These are phyloP conservation scores for Tillus elongatus DNA, from an alignment of 2,888 invertebrate genomes.

Conservation along the genomic window DNA sequence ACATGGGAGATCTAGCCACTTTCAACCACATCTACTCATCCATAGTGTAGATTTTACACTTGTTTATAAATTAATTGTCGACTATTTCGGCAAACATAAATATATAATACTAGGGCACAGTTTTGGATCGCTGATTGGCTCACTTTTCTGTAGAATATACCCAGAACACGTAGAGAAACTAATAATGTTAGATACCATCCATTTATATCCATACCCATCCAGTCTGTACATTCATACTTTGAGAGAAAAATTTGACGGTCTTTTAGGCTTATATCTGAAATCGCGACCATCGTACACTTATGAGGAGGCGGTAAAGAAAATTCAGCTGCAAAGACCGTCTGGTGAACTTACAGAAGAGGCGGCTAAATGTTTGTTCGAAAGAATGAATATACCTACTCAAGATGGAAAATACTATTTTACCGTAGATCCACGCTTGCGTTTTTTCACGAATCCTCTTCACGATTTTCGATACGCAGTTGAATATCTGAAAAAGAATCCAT, in stretches of 20 bases:
- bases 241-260: constrained; percentile 34
- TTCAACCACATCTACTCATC: constrained; percentile 38
- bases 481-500: constrained; percentile 31
- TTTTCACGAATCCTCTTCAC: constrained; percentile 34
- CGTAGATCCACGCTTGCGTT: constrained; percentile 47
- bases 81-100: constrained; percentile 31
- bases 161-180: constrained; percentile 41
- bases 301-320: constrained; percentile 43
- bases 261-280: constrained; percentile 32
- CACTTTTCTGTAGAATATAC: constrained; percentile 37
- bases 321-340: constrained; percentile 39
- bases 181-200: constrained; percentile 40
- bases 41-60: constrained; percentile 41
- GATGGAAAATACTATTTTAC: constrained; percentile 46
- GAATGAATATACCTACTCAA: constrained; percentile 41
- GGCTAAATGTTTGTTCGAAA: constrained; percentile 43
- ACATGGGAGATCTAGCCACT: constrained; percentile 50
- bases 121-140: constrained; percentile 45
- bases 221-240: constrained; percentile 30
- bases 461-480: constrained; percentile 29
- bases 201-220: constrained; percentile 26
- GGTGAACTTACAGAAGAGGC: constrained; percentile 39
- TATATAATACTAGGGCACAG: constrained; percentile 37
- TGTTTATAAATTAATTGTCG: constrained; percentile 27
- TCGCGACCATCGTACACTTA: constrained; percentile 37